phyloP scores from a whole-genome alignment of 1,140 invertebrate species.

The Drosophila nigromelanica region DNA sequence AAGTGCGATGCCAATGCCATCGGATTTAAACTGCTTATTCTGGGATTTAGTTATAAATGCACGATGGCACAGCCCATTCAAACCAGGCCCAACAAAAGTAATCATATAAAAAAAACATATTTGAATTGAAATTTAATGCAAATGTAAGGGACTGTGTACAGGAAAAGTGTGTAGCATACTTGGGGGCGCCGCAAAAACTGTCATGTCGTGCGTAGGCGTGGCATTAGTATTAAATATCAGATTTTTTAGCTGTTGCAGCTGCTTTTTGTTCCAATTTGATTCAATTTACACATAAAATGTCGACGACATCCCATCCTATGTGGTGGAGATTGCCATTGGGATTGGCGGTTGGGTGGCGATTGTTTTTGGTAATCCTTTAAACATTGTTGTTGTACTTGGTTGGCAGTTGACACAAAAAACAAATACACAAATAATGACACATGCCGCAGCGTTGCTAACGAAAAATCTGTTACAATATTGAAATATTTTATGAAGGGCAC shows the following conservation, averaged over 20 bases:
- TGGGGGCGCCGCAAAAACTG: conserved; percentile 27
- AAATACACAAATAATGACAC: conserved; percentile 72
- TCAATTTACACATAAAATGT: conserved; percentile 52
- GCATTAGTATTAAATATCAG: conserved; percentile 52
- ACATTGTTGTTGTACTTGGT: conserved; percentile 36
- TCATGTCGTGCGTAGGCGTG: conserved; percentile 34
- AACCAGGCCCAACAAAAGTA: conserved; percentile 32
- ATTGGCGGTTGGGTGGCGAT: not conserved
- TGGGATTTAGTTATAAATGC: conserved; percentile 79
- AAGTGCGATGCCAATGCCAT: conserved; percentile 52
- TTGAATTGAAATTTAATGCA: conserved; percentile 79
- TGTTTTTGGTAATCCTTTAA: conserved; percentile 24
- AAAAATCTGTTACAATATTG: conserved; percentile 74
- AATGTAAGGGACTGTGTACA: conserved; percentile 44
- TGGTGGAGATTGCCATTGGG: not conserved
- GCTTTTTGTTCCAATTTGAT: conserved; percentile 41
- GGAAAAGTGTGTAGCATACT: conserved; percentile 60
- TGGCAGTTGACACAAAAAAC: conserved; percentile 49
- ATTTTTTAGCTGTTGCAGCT: conserved; percentile 23
- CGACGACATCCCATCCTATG: not conserved
- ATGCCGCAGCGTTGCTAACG: conserved; percentile 31
- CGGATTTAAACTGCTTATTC: conserved; percentile 76
- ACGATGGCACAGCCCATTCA: conserved; percentile 33
- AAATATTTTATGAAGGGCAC: conserved; percentile 71
- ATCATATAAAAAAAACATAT: conserved; percentile 49